These are phyloP conservation scores for Gobius niger DNA, from an alignment of 2,113 vertebrate species.

Conservation along the genomic window DNA sequence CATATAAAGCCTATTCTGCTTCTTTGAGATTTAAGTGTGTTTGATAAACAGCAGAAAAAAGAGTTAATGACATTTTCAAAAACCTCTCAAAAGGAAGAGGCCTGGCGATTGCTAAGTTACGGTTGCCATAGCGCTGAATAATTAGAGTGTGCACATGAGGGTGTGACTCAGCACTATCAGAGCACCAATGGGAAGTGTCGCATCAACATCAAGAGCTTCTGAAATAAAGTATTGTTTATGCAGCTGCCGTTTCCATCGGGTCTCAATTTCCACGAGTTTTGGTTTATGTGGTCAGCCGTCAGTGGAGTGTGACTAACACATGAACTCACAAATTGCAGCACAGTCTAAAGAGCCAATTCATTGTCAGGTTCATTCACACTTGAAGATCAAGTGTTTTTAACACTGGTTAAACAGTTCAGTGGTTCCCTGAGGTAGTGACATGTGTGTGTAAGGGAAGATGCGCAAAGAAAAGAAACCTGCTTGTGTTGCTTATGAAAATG, in stretches of 20 bases:
- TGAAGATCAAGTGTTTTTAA: background rate
- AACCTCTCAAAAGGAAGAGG: slow-evolving; percentile 54
- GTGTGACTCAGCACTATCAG: slow-evolving; percentile 72
- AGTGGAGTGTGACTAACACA: background rate
- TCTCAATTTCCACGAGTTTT: background rate
- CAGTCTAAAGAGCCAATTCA: background rate
- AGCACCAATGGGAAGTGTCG: slow-evolving; percentile 59
- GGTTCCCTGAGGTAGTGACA: too few species aligned
- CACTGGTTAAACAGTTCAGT: too few species aligned
- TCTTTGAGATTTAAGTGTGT: slow-evolving; percentile 30
- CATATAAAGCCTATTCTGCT: slow-evolving; percentile 1
- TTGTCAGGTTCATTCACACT: background rate
- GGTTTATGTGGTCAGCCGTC: background rate
- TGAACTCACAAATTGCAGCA: background rate
- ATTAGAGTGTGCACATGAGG: slow-evolving; percentile 66
- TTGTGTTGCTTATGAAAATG: slow-evolving; percentile 64
- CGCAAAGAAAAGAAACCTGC: slow-evolving; percentile 52
- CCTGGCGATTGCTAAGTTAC: slow-evolving; percentile 67
- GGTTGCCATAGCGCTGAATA: slow-evolving; percentile 69
- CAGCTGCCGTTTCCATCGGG: slow-evolving; percentile 63
- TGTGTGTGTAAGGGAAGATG: slow-evolving; percentile 31
- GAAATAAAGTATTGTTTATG: slow-evolving; percentile 73
- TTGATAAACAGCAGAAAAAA: slow-evolving; percentile 41
- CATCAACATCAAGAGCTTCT: slow-evolving; percentile 68
- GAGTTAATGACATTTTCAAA: slow-evolving; percentile 46